These are phyloP conservation scores for Oreochromis spilurus DNA, from an alignment of 2,113 vertebrate genomes.

Conservation along the genomic window DNA sequence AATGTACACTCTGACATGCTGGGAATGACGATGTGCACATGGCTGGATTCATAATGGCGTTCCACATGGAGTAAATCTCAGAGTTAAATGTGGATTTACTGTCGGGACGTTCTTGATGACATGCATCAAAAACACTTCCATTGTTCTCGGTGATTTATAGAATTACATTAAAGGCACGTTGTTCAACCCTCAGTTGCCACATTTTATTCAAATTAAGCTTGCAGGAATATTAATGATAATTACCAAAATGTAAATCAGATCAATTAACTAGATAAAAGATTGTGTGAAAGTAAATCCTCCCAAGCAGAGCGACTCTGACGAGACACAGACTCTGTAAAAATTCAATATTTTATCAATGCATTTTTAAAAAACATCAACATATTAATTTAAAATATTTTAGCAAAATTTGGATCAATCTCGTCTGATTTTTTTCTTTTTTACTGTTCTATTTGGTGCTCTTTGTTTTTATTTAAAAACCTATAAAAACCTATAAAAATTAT, in stretches of 20 bases:
- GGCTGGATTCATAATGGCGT: conserved; percentile 16
- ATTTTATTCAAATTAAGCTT: not conserved
- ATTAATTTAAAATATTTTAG: not conserved
- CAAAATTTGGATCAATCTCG: not conserved
- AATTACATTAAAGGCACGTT: conserved; percentile 65
- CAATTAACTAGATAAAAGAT: not conserved
- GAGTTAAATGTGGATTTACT: conserved; percentile 26
- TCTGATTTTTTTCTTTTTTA: not conserved
- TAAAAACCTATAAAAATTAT: not conserved
- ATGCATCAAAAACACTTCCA: conserved; percentile 40
- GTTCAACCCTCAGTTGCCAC: not conserved
- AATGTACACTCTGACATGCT: conserved; percentile 39
- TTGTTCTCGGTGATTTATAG: not conserved
- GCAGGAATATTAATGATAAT: not conserved
- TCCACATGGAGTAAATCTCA: conserved; percentile 35
- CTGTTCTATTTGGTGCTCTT: not conserved
- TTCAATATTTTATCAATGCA: not conserved
- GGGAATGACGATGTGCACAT: conserved; percentile 39
- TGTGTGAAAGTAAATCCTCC: not conserved
- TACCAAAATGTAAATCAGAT: not conserved
- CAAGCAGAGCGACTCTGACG: not conserved
- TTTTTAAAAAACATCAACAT: not conserved
- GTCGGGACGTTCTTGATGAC: conserved; percentile 19
- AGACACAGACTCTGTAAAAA: not conserved
- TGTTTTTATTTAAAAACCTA: not conserved